Evolutionary conservation across 2,888 invertebrate species (phyloP).

Genomic region (Cremastobaeus sp.): DNA sequence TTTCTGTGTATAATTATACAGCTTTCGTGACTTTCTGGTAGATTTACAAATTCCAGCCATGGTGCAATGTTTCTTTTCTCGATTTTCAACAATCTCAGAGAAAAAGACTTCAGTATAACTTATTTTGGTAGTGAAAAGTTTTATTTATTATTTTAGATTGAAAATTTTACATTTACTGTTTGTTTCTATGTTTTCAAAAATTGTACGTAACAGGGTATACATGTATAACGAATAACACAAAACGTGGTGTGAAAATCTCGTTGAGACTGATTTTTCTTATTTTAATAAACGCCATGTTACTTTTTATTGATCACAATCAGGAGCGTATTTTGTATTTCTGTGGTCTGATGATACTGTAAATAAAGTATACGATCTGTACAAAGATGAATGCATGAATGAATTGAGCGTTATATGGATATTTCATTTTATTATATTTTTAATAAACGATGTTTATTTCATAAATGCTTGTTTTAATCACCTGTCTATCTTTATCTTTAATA

Average conservation of each 20-base stretch:
- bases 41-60: conserved; percentile 59
- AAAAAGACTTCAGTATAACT: conserved; percentile 23
- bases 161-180: conserved; percentile 27
- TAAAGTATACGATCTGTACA: conserved; percentile 58
- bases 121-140: conserved; percentile 32
- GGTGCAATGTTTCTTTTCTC: conserved; percentile 63
- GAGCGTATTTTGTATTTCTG: conserved; percentile 50
- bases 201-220: conserved; percentile 48
- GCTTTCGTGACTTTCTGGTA: conserved; percentile 18
- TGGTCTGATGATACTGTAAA: too few relatives aligned
- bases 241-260: conserved; percentile 26
- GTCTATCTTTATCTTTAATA: too few relatives aligned
- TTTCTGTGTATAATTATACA: conserved; percentile 1
- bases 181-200: conserved; percentile 15
- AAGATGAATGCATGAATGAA: conserved; percentile 42
- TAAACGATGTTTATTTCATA: conserved; percentile 66
- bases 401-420: conserved; percentile 54
- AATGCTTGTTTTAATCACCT: too few relatives aligned
- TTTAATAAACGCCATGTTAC: conserved; percentile 68
- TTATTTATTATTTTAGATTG: conserved; percentile 32
- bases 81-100: conserved; percentile 12
- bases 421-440: conserved; percentile 74
- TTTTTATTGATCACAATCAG: conserved; percentile 73
- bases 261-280: conserved; percentile 66
- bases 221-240: conserved; percentile 45